Evolutionary conservation across 2,888 invertebrate species (phyloP), one percentile per base, ranked within the genome.

Genomic region (Mimas tiliae): DNA sequence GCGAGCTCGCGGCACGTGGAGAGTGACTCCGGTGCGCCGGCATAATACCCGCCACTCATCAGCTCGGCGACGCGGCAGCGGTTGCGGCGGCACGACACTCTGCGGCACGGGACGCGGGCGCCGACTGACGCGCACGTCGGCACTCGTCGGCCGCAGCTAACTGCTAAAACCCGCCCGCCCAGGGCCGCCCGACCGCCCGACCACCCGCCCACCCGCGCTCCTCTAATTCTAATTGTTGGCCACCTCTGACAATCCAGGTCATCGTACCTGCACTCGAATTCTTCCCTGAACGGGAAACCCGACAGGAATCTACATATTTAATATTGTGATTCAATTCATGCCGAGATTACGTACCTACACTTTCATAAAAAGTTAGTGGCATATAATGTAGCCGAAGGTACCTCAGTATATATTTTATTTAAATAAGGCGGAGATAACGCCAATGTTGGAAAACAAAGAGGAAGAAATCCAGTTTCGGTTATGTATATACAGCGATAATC

Each of bases 141-240:
- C 69, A 67, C 72, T 45, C 14, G 45, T 45, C 38, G 73, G 74
- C 73, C 67, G 4, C 27, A 1, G 27, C 27, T 27, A 27, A 27
- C 27, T 27, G 69, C 52, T 27, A 52, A 19, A 38, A 38, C 58
- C 58, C 58, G 58, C 66, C 67, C 75, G 71, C 77, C 72, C 72
- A 78, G 67, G 71, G 70, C n/a, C 72, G 69, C 76, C 69, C n/a
- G n/a, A 70, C 72, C 67, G 69, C 67, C 69, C 68, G 52, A 53
- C 68, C 71, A 68, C 74, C 79, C 80, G 76, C 75, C 79, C 81
- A 71, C 79, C 79, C 85, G 78, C 81, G 68, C 83, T 82, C 85
- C 84, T 85, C 83, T 85, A 85, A 85, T 88, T 89, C 86, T 88
- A 90, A 91, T 90, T 91, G 90, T 86, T 90, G 83, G 81, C 88